Evolutionary conservation across 1,140 invertebrate species (phyloP).

Genomic region (Galleria mellonella): DNA sequence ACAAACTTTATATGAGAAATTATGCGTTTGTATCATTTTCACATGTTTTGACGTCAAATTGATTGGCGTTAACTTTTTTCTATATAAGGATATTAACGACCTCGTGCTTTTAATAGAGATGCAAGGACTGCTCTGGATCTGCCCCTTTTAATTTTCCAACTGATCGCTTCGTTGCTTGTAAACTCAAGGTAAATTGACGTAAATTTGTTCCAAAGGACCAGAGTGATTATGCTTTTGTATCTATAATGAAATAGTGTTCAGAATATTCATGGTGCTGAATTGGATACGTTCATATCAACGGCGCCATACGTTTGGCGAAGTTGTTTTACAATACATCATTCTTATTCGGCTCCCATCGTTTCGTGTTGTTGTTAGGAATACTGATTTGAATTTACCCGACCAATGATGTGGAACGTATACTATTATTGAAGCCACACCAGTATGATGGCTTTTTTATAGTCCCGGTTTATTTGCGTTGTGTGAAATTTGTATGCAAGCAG

Average conservation of each 20-base stretch:
- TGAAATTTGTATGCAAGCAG: conserved; percentile 53
- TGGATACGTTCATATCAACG: conserved; percentile 20
- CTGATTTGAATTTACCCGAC: conserved; percentile 35
- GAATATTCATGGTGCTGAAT: conserved; percentile 26
- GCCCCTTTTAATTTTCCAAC: conserved; percentile 51
- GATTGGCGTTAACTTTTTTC: not conserved
- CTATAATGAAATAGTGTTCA: conserved; percentile 8
- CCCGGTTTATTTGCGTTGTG: conserved; percentile 32
- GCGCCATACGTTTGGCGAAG: conserved; percentile 49
- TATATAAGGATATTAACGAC: not conserved
- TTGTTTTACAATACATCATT: conserved; percentile 53
- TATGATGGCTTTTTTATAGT: conserved; percentile 17
- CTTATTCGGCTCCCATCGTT: conserved; percentile 42
- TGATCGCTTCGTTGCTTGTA: conserved; percentile 30
- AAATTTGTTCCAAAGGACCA: conserved; percentile 9
- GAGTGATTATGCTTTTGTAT: not conserved
- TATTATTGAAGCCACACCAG: conserved; percentile 3
- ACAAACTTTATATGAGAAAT: conserved; percentile 21
- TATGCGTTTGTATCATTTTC: conserved; percentile 15
- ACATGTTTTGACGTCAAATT: conserved; percentile 4
- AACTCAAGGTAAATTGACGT: conserved; percentile 14
- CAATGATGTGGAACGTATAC: conserved; percentile 10
- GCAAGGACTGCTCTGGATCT: conserved; percentile 9
- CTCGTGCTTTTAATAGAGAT: conserved; percentile 36
- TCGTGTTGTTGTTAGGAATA: conserved; percentile 37